Evolutionary conservation across 1,140 invertebrate species (phyloP).

Genomic region (Pissodes strobi): DNA sequence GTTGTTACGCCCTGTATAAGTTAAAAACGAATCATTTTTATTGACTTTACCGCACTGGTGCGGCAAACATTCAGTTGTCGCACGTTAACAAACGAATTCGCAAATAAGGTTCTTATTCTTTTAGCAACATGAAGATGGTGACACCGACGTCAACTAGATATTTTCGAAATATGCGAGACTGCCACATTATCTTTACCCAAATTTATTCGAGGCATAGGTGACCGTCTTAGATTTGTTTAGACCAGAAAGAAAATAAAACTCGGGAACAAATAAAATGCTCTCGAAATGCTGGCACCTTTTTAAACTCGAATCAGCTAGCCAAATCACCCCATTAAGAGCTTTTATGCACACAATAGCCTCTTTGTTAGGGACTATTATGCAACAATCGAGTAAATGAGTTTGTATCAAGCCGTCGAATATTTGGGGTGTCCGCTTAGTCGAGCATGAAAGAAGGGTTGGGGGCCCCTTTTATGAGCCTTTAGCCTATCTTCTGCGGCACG

Average conservation of each 20-base stretch:
- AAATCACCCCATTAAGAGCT: slow-evolving; percentile 44
- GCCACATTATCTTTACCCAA: too few relatives aligned
- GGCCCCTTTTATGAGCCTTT: slow-evolving; percentile 17
- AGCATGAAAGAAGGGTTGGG: slow-evolving; percentile 39
- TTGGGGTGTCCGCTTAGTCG: slow-evolving; percentile 40
- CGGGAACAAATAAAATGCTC: slow-evolving; percentile 29
- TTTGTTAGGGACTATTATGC: slow-evolving; percentile 46
- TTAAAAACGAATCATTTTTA: too few relatives aligned
- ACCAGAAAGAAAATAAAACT: slow-evolving; percentile 4
- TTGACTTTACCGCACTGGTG: too few relatives aligned
- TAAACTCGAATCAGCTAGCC: slow-evolving; percentile 40
- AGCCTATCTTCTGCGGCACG: slow-evolving; percentile 5
- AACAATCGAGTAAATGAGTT: slow-evolving; percentile 48
- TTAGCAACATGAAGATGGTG: too few relatives aligned
- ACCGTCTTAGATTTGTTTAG: too few relatives aligned
- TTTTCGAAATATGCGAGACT: too few relatives aligned
- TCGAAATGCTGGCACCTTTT: slow-evolving; percentile 44
- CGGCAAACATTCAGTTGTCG: too few relatives aligned
- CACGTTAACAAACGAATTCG: too few relatives aligned
- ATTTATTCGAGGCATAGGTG: too few relatives aligned
- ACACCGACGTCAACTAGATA: too few relatives aligned
- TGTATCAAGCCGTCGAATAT: slow-evolving; percentile 43
- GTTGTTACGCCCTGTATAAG: too few relatives aligned
- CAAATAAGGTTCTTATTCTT: too few relatives aligned
- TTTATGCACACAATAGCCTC: slow-evolving; percentile 38